Percentiles rank a stretch among this genome's conserved stretches.
phyloP scores from a whole-genome alignment of 2,797 vertebrate genomes.

The Sebastes goodei region DNA sequence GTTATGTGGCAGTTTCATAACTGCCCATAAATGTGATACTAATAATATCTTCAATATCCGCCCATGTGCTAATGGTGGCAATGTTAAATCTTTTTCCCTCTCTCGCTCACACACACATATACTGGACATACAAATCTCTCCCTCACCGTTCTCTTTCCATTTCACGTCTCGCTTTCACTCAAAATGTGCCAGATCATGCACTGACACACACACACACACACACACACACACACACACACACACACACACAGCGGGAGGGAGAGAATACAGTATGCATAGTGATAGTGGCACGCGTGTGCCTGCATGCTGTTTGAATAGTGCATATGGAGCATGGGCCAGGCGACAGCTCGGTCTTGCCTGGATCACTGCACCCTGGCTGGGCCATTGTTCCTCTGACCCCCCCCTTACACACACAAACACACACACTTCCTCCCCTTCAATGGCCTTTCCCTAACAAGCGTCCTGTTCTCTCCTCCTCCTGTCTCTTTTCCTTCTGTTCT shows the following conservation, averaged over 20 bases:
- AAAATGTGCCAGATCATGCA: conserved; percentile 3
- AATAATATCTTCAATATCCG: conserved; percentile 73
- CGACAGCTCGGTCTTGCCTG: conserved; percentile 83
- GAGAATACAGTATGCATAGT: conserved; percentile 22
- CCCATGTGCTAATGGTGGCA: conserved; percentile 53
- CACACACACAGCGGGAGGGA: background rate
- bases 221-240: background rate
- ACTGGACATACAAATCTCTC: background rate
- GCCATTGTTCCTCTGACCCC: conserved; percentile 70
- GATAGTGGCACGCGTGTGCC: conserved; percentile 18
- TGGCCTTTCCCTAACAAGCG: conserved; percentile 46
- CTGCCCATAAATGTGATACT: conserved; percentile 71
- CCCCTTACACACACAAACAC: conserved; percentile 42
- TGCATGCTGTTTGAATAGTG: conserved; percentile 55
- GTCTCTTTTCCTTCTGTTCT: background rate
- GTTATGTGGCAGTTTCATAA: conserved; percentile 70
- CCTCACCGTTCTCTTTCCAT: conserved; percentile 10
- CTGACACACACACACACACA: background rate
- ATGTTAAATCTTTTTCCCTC: conserved; percentile 24
- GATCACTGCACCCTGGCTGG: conserved; percentile 79
- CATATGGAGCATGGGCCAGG: conserved; percentile 74
- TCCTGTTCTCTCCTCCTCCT: background rate
- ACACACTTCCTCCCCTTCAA: conserved; percentile 28
- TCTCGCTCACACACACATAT: background rate
- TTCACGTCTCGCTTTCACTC: conserved; percentile 17